Base-by-base conservation (phyloP, 2,888 invertebrate genomes). In the Thymelicus sylvestris region DNA sequence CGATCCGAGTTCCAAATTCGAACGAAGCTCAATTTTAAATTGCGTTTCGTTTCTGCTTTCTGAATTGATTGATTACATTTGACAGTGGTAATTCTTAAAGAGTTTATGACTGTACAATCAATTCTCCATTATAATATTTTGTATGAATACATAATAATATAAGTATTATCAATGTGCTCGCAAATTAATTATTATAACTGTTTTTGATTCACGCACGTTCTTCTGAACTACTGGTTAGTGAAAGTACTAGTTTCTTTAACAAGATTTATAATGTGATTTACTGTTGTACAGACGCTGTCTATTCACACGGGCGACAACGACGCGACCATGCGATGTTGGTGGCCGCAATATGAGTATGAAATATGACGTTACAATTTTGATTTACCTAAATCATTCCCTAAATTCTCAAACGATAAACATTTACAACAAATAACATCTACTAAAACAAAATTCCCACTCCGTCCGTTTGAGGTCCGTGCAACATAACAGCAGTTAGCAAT, bases 51-150 rank as follows among this genome's bases (percentile, higher is more conserved):
- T 55, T 63, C 61, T 62, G 62, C 68, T 68, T 52, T 63, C 61
- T 52, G 41, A 24, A 39, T 41, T 68, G 67, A 68, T 68, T 68
- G 68, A 68, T 68, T 62, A 52, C 55, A 63, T 68, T 68, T 48
- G 62, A 68, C 68, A 67, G 62, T 63, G 19, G 24, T 62, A 39
- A n/a, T 44, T 62, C 12, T 15, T 19, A 62, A 62, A 55, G 10
- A 55, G 12, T 61, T 67, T 67, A 62, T 67, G 19, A 52, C 55
- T 59, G 67, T 47, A 6, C 61, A 72, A 67, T 74, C 57, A 71
- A 59, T 70, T 67, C 13, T 39, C 69, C 60, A 59, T 67, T 74
- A 72, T 39, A 69, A 44, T 15, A 55, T 19, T 62, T 44, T 62
- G 8, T 59, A 59, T 59, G 59, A 38, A 39, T 59, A n/a, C 39